Evolutionary conservation across 2,113 vertebrate genomes (phyloP).

Genomic region (Muscicapa adusta): DNA sequence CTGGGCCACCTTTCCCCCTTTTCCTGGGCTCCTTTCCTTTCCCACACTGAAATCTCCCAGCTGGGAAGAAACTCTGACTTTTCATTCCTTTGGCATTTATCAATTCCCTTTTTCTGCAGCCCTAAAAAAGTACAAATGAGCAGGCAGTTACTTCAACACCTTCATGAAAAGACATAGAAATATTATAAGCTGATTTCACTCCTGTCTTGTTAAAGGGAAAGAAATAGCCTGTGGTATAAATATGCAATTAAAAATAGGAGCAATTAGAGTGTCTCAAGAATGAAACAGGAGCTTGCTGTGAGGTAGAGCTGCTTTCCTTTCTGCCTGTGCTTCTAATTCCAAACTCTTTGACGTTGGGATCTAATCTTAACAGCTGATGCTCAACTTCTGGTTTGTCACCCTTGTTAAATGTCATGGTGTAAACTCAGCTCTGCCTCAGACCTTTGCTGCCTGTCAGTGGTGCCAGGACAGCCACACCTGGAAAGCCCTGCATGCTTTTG

Average conservation of each 20-base stretch:
- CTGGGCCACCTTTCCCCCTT: neutral
- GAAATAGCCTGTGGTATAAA: neutral
- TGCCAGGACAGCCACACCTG: neutral
- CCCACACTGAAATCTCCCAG: neutral
- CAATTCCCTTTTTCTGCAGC: neutral
- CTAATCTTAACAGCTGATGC: neutral
- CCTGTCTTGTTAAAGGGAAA: neutral
- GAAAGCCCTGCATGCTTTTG: neutral
- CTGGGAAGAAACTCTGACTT: neutral
- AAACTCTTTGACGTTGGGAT: neutral
- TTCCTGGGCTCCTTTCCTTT: neutral
- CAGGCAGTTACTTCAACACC: neutral
- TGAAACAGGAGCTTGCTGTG: neutral
- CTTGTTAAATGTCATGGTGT: neutral
- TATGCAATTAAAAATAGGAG: slow-evolving; percentile 26
- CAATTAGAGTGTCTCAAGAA: neutral
- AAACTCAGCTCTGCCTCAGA: neutral
- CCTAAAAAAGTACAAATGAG: neutral
- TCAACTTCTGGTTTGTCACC: neutral
- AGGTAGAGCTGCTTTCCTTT: neutral
- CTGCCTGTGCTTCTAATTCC: neutral
- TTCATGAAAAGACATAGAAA: neutral
- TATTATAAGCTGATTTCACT: neutral
- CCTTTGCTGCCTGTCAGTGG: neutral
- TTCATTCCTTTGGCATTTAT: neutral